These are phyloP conservation scores for Perognathus longimembris DNA, from an alignment of 2,113 vertebrate species.

Conservation along the genomic window DNA sequence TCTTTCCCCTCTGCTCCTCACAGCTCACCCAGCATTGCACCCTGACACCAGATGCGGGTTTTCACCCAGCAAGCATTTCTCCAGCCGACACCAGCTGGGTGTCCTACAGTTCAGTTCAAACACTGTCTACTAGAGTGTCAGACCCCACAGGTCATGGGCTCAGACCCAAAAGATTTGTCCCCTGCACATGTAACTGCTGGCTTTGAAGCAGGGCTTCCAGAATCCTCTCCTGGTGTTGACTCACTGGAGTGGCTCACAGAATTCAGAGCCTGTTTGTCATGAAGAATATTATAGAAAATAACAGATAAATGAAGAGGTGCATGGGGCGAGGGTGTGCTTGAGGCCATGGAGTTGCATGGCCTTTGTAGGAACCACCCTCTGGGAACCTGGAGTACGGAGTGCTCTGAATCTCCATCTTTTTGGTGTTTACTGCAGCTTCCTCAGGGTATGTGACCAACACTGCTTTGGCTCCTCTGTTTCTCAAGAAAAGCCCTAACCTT, in stretches of 20 bases:
- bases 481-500: background rate
- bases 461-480: no score
- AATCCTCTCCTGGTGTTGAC: background rate
- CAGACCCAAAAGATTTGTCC: background rate
- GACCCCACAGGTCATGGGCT: background rate
- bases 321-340: no score
- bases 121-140: background rate
- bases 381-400: background rate
- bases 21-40: background rate
- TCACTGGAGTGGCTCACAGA: background rate
- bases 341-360: no score
- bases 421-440: background rate
- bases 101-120: background rate
- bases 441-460: no score
- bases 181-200: background rate
- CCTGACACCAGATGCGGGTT: constrained; percentile 39
- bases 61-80: background rate
- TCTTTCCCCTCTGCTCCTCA: background rate
- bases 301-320: no score
- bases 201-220: background rate
- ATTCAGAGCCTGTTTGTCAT: background rate
- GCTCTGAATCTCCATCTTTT: background rate
- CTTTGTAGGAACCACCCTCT: no score
- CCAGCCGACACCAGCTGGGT: background rate
- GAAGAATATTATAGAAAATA: background rate